These are phyloP conservation scores for Drosophila putrida DNA, from an alignment of 2,888 invertebrate genomes.

Conservation along the genomic window DNA sequence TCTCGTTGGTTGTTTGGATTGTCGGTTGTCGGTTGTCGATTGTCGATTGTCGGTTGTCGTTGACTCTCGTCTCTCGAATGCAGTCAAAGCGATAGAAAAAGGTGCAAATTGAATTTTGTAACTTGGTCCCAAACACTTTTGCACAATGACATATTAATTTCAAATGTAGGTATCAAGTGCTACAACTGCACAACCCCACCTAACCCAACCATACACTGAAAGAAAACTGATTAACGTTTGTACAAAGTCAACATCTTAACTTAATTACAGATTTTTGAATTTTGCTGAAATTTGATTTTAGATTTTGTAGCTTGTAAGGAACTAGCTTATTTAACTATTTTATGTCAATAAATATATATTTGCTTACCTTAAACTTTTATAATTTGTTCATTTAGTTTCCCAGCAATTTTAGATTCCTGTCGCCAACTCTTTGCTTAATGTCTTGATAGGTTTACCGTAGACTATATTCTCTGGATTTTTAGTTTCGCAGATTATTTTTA, in stretches of 20 bases:
- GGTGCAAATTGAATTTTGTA: conserved; percentile 70
- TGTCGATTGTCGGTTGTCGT: conserved; percentile 35
- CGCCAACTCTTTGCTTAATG: too few relatives aligned
- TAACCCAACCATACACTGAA: conserved; percentile 10
- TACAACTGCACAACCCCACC: conserved; percentile 13
- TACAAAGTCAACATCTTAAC: not conserved
- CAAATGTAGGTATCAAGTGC: conserved; percentile 57
- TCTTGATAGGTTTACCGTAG: too few relatives aligned
- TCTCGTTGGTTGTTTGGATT: conserved; percentile 42
- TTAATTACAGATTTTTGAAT: not conserved
- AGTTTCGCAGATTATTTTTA: too few relatives aligned
- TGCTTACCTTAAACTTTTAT: too few relatives aligned
- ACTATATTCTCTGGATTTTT: too few relatives aligned
- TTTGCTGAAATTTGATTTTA: not conserved
- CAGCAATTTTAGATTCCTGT: too few relatives aligned
- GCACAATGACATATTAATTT: conserved; percentile 76
- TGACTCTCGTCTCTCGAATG: conserved; percentile 59
- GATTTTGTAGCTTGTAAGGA: not conserved
- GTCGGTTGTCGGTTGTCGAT: not conserved
- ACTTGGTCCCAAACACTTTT: conserved; percentile 61
- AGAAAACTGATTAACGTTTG: not conserved
- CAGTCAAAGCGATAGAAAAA: conserved; percentile 41
- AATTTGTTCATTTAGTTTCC: too few relatives aligned
- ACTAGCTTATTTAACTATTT: not conserved
- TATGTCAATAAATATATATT: too few relatives aligned